Evolutionary conservation across 2,888 invertebrate genomes (phyloP).

Genomic region (Hydropsyche betteni): DNA sequence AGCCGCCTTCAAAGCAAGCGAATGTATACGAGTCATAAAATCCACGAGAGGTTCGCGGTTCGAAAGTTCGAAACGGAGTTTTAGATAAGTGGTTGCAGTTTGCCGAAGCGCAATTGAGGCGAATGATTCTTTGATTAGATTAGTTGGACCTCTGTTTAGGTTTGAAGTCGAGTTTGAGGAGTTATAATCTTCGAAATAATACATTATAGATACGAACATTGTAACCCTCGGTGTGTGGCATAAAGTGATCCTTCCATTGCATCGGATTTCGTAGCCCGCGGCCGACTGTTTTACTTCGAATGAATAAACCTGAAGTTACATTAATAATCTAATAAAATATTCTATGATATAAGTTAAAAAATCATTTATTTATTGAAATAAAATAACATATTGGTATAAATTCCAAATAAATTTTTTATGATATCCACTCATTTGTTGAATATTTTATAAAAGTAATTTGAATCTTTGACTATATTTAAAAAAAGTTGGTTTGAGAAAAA

Average conservation of each 20-base stretch:
- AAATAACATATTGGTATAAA: too few species aligned
- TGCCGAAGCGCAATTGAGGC: conserved; percentile 4
- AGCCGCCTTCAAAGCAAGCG: background rate
- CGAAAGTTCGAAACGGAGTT: background rate
- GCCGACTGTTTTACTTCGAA: background rate
- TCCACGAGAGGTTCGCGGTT: background rate
- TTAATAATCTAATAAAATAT: too few species aligned
- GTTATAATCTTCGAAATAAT: conserved; percentile 46
- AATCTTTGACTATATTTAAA: too few species aligned
- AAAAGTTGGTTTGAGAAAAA: too few species aligned
- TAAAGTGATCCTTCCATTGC: too few species aligned
- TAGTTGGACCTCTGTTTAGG: conserved; percentile 20
- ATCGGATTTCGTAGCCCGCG: background rate
- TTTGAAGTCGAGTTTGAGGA: conserved; percentile 17
- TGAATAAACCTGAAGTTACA: background rate
- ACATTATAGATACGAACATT: conserved; percentile 45
- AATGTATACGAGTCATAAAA: background rate
- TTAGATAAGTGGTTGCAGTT: background rate
- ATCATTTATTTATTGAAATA: too few species aligned
- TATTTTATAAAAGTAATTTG: too few species aligned
- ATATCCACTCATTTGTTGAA: too few species aligned
- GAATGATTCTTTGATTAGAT: conserved; percentile 24
- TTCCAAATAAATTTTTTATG: too few species aligned
- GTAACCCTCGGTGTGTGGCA: background rate
- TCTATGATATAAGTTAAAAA: too few species aligned